Conservation (phyloP, 2,888 invertebrate species). For the Zootermopsis nevadensis region DNA sequence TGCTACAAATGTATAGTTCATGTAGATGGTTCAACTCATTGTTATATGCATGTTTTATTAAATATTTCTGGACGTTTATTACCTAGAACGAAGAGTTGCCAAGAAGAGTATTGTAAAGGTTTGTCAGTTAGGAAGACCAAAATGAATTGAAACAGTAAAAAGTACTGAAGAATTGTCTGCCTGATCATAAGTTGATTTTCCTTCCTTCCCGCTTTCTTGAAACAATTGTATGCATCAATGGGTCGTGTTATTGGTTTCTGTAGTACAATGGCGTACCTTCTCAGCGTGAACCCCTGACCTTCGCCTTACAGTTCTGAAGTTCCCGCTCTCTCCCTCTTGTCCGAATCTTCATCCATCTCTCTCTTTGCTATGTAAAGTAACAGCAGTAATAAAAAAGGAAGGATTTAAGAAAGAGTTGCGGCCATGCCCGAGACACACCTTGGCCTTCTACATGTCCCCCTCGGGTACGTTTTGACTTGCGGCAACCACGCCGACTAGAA, state of each 20-base stretch:
- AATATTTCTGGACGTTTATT: too few relatives aligned
- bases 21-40: too few relatives aligned
- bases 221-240: background rate
- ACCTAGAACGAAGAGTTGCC: too few relatives aligned
- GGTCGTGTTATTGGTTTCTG: background rate
- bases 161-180: too few relatives aligned
- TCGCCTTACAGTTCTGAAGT: background rate
- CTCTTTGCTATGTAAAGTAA: conserved; percentile 4
- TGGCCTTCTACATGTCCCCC: conserved; percentile 46
- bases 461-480: conserved; percentile 39
- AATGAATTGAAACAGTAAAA: too few relatives aligned
- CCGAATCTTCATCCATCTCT: background rate
- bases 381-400: conserved; percentile 2
- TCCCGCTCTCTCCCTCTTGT: background rate
- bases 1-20: too few relatives aligned
- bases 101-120: too few relatives aligned
- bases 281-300: conserved; percentile 10
- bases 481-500: background rate
- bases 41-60: too few relatives aligned
- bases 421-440: conserved; percentile 44
- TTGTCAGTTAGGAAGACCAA: too few relatives aligned
- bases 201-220: background rate
- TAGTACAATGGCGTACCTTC: background rate
- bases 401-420: conserved; percentile 2
- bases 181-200: too few relatives aligned